A percentile compares a stretch with the other conserved stretches of the same genome.
phyloP scores from a whole-genome alignment of 2,888 invertebrate species.

The Euproctis similis region DNA sequence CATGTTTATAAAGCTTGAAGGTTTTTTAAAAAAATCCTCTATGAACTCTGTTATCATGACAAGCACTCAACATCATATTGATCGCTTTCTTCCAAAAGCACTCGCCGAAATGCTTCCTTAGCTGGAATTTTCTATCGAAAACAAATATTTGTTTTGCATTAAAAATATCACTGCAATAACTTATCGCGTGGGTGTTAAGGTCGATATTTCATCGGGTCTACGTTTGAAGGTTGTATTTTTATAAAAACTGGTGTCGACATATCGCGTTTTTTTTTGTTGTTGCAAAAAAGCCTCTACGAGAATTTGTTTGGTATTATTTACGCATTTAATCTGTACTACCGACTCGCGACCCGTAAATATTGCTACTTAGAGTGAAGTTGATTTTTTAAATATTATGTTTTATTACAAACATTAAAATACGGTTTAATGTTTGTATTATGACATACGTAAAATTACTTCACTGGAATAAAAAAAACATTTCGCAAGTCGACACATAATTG shows the following conservation, averaged over 20 bases:
- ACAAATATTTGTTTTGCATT: conserved; percentile 3
- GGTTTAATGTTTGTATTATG: too few species aligned
- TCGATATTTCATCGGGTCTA: conserved; percentile 10
- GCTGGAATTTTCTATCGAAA: too few species aligned
- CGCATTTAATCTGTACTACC: conserved; percentile 32
- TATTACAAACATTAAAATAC: too few species aligned
- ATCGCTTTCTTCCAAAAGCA: conserved; percentile 39
- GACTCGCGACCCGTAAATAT: conserved; percentile 30
- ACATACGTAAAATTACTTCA: too few species aligned
- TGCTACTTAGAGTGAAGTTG: conserved; percentile 22
- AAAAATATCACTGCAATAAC: conserved; percentile 1
- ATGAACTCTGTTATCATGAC: conserved; percentile 29
- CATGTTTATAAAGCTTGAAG: too few species aligned
- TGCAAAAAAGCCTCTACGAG: conserved; percentile 19
- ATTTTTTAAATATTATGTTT: conserved; percentile 5
- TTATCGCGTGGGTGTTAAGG: conserved; percentile 17
- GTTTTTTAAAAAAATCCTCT: conserved; percentile 19
- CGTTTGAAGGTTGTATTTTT: conserved; percentile 9
- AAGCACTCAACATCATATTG: conserved; percentile 37
- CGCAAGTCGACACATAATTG: too few species aligned
- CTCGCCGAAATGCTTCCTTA: conserved; percentile 25
- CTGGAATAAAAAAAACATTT: too few species aligned
- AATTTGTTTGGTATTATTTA: conserved; percentile 26
- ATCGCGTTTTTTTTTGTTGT: conserved; percentile 41
- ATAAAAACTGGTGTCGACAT: conserved; percentile 23